Evolutionary conservation across 2,797 vertebrate species (phyloP).

Genomic region (Nyctalus aviator): DNA sequence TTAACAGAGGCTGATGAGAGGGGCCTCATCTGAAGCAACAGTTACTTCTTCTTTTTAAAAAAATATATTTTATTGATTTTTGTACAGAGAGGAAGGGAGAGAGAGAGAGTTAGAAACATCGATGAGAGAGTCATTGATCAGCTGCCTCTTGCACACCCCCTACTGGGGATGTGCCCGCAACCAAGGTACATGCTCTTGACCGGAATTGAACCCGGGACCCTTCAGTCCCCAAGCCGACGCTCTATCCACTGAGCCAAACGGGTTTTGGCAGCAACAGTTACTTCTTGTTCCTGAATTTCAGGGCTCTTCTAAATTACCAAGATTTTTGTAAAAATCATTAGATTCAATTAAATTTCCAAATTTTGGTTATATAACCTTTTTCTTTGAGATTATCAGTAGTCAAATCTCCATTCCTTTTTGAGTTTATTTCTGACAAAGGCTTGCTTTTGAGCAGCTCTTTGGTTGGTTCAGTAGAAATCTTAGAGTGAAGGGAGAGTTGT

Average conservation of each 20-base stretch:
- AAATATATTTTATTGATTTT: no score
- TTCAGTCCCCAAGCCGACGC: no score
- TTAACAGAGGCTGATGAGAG: not conserved
- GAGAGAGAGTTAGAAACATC: no score
- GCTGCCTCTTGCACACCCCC: no score
- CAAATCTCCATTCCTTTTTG: not conserved
- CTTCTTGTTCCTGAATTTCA: slow-evolving; percentile 18
- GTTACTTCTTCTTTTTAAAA: not conserved
- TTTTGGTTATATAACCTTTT: slow-evolving; percentile 22
- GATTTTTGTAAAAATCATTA: slow-evolving; percentile 52
- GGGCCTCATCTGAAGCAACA: not conserved
- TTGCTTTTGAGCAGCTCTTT: slow-evolving; percentile 61
- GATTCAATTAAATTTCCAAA: slow-evolving; percentile 28
- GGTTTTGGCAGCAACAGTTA: not conserved
- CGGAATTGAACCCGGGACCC: no score
- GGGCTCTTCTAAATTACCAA: not conserved
- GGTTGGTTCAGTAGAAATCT: slow-evolving; percentile 28
- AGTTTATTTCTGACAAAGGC: slow-evolving; percentile 54
- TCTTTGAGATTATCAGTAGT: slow-evolving; percentile 30
- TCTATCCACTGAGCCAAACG: no score
- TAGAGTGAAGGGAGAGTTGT: not conserved
- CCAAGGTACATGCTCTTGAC: no score
- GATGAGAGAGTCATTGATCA: no score
- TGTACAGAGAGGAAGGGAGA: no score
- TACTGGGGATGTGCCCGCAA: no score